Conservation (phyloP, 2,888 invertebrate species). For the Cloeon dipterum region DNA sequence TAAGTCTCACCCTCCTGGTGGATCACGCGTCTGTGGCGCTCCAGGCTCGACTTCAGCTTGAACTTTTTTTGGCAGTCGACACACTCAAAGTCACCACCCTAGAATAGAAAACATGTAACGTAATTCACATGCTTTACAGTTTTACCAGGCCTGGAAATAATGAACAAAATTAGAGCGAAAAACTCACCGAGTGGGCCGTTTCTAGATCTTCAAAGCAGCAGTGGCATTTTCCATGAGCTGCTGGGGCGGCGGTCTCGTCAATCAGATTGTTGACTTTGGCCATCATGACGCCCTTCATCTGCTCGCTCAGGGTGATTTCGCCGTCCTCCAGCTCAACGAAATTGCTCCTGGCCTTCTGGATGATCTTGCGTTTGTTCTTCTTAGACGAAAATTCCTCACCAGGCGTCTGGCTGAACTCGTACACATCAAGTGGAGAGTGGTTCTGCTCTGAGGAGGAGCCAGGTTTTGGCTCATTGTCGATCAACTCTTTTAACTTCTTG, state of each 20-base stretch:
- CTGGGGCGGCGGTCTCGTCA: slow-evolving; percentile 8
- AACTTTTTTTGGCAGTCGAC: slow-evolving; percentile 47
- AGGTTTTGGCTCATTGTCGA: too few species aligned
- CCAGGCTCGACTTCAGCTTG: slow-evolving; percentile 36
- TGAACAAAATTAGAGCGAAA: not conserved
- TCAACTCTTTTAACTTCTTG: too few species aligned
- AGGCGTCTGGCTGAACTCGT: too few species aligned
- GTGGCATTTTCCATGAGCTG: slow-evolving; percentile 20
- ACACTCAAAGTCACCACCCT: slow-evolving; percentile 29
- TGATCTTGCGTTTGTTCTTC: too few species aligned
- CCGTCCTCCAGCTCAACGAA: too few species aligned
- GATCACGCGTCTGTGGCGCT: slow-evolving; percentile 39
- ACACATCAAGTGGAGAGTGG: too few species aligned
- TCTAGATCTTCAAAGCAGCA: slow-evolving; percentile 32
- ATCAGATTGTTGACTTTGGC: slow-evolving; percentile 9
- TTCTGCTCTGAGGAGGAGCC: too few species aligned
- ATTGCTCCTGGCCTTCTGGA: too few species aligned
- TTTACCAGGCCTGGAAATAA: too few species aligned
- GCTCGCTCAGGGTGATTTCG: too few species aligned
- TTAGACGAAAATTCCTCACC: too few species aligned
- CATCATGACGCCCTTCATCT: slow-evolving; percentile 9
- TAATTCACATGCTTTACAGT: not conserved
- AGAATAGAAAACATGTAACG: slow-evolving; percentile 8
- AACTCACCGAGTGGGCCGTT: slow-evolving; percentile 25
- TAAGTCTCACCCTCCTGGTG: slow-evolving; percentile 39